These are phyloP conservation scores for Tenthredo mesomela DNA, from an alignment of 2,888 invertebrate genomes.

Conservation along the genomic window DNA sequence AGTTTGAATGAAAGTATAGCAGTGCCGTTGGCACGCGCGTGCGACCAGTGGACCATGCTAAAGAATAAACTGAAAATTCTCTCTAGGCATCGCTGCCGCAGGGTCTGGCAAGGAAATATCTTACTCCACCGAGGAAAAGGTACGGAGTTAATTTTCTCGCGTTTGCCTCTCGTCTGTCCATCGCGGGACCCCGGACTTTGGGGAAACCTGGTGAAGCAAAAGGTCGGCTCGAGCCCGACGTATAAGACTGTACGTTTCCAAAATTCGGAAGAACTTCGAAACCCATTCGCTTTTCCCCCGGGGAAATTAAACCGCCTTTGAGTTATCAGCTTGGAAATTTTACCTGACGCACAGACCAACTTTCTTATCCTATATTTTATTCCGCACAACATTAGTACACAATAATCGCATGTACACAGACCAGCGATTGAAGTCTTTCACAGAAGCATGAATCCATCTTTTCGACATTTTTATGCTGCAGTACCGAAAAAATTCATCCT, in stretches of 20 bases:
- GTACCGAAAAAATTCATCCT: not conserved
- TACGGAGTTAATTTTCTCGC: conserved; percentile 25
- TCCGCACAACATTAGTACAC: not conserved
- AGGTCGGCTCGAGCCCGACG: not conserved
- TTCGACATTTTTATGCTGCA: not conserved
- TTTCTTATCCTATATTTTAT: not conserved
- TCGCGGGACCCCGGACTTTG: not conserved
- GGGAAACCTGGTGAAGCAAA: conserved; percentile 10
- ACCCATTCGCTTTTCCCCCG: conserved; percentile 1
- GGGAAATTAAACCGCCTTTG: conserved; percentile 34
- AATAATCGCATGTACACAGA: not conserved
- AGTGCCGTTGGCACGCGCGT: not conserved
- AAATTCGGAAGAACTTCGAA: conserved; percentile 1
- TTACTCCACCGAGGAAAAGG: not conserved
- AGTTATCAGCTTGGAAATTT: conserved; percentile 27
- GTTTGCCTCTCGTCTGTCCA: conserved; percentile 4
- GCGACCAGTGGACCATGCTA: not conserved
- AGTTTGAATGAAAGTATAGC: conserved; percentile 3
- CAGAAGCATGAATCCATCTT: not conserved
- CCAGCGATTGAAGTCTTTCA: too few species aligned
- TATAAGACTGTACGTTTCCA: conserved; percentile 5
- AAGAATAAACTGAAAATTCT: conserved; percentile 2
- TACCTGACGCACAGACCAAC: not conserved
- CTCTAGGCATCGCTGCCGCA: not conserved
- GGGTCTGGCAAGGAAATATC: not conserved